phyloP scores from a whole-genome alignment of 2,113 vertebrate species.

The Dermatemys mawii region DNA sequence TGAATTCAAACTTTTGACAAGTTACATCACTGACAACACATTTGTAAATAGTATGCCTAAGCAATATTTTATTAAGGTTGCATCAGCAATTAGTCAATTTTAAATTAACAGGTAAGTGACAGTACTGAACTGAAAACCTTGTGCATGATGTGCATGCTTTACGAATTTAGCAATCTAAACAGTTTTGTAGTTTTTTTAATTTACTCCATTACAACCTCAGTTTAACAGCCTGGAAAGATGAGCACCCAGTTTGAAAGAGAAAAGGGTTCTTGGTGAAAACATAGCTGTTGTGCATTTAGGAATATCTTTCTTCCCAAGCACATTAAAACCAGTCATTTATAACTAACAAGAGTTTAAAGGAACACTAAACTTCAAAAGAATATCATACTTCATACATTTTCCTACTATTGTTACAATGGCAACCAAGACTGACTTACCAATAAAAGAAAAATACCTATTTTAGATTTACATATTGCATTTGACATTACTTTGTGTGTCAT shows the following conservation, averaged over 20 bases:
- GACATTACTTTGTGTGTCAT: accelerated
- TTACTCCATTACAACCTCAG: accelerated
- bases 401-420: not conserved
- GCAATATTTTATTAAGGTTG: not conserved
- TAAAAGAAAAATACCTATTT: not conserved
- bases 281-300: not conserved
- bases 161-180: not conserved
- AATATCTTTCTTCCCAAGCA: not conserved
- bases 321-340: not conserved
- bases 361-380: not conserved
- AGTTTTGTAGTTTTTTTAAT: not conserved
- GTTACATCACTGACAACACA: not conserved
- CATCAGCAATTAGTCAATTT: not conserved
- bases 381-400: not conserved
- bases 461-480: not conserved
- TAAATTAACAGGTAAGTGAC: not conserved
- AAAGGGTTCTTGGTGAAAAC: not conserved
- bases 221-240: not conserved
- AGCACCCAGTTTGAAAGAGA: not conserved
- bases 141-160: not conserved
- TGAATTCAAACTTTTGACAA: not conserved
- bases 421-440: not conserved
- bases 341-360: not conserved
- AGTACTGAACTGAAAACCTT: not conserved
- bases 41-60: not conserved